These are phyloP conservation scores for Serinus canaria DNA, from an alignment of 2,113 vertebrate species.

Conservation along the genomic window DNA sequence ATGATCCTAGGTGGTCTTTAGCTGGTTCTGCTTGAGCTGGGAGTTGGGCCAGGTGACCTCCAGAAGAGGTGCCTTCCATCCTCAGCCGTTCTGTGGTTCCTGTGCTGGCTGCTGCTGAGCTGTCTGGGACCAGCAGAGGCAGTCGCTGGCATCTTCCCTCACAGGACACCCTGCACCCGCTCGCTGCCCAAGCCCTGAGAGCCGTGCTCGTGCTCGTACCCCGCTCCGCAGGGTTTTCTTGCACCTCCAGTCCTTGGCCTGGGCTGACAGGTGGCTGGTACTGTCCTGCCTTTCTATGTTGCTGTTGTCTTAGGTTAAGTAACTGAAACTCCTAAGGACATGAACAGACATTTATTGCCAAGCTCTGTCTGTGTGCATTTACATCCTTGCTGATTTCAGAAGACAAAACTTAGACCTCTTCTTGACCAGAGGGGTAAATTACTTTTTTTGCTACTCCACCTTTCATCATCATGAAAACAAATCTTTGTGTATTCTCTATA, in stretches of 20 bases:
- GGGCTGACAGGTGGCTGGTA: not conserved
- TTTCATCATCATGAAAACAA: not conserved
- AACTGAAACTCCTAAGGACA: not conserved
- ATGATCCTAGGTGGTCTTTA: not conserved
- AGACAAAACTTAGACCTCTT: not conserved
- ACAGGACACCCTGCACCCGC: not conserved
- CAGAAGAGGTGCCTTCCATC: not conserved
- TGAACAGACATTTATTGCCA: not conserved
- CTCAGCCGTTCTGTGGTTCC: not conserved
- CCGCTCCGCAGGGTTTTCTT: not conserved
- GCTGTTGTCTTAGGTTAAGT: not conserved
- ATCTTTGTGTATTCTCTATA: not conserved
- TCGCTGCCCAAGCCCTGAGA: not conserved
- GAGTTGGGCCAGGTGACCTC: not conserved
- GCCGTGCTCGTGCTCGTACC: accelerated
- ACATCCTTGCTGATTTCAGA: slow-evolving; percentile 11
- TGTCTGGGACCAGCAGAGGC: not conserved
- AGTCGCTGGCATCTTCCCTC: not conserved
- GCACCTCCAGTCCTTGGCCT: not conserved
- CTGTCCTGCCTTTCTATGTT: not conserved
- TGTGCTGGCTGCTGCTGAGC: not conserved
- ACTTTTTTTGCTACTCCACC: not conserved
- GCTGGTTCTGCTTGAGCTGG: not conserved
- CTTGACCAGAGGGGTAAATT: slow-evolving; percentile 17
- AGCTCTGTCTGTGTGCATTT: not conserved